Percentiles rank a stretch among this genome's conserved stretches.
Evolutionary conservation across 2,797 vertebrate genomes (phyloP).

Genomic region (Poecilia wingei): DNA sequence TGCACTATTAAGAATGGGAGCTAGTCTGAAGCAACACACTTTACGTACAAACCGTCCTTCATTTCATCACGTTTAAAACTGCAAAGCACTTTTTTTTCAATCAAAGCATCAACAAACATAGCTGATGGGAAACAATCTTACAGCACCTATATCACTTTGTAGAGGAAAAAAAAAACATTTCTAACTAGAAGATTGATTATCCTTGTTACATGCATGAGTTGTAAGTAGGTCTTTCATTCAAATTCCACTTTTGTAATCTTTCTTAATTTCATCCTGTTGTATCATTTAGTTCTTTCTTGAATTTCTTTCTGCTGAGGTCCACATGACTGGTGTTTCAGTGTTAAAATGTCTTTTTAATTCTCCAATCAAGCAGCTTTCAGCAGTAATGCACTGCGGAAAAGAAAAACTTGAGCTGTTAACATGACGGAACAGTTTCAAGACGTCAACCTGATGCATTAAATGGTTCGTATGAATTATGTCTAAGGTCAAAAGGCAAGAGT

Average conservation of each 20-base stretch:
- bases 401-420: not conserved
- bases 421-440: not conserved
- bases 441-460: not conserved
- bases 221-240: not conserved
- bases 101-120: not conserved
- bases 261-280: not conserved
- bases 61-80: not conserved
- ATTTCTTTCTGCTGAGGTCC: not conserved
- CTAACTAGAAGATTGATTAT: not conserved
- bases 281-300: not conserved
- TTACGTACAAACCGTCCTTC: not conserved
- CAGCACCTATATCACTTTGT: not conserved
- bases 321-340: not conserved
- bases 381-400: not conserved
- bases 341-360: not conserved
- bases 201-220: not conserved
- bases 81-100: not conserved
- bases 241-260: not conserved
- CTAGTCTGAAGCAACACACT: not conserved
- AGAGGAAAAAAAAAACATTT: not conserved
- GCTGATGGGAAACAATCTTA: not conserved
- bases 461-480: not conserved
- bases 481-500: constrained; percentile 5
- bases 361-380: not conserved
- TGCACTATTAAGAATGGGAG: not conserved